These are phyloP conservation scores for Eupelmus urozonus DNA, from an alignment of 2,888 invertebrate species.

Conservation along the genomic window DNA sequence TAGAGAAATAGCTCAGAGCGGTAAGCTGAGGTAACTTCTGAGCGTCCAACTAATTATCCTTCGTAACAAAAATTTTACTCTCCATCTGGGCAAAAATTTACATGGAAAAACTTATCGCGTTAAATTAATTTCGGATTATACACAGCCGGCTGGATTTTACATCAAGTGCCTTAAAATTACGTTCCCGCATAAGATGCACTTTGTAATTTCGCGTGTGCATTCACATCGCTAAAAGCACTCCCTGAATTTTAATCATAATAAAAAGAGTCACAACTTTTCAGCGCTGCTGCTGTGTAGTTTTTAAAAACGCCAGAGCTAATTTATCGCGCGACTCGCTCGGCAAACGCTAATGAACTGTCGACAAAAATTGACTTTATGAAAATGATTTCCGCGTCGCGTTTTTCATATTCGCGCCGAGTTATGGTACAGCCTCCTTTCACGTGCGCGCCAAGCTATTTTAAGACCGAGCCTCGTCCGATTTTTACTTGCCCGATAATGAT, in stretches of 20 bases:
- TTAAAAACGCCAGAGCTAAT: background rate
- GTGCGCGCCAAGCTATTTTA: too few relatives aligned
- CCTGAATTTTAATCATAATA: conserved; percentile 19
- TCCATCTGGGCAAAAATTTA: background rate
- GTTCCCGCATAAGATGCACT: conserved; percentile 2
- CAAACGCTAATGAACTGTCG: conserved; percentile 7
- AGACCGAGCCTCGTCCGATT: too few relatives aligned
- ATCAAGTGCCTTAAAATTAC: background rate
- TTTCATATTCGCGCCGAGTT: too few relatives aligned
- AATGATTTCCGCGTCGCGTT: background rate
- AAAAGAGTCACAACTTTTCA: background rate
- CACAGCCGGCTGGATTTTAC: too few relatives aligned
- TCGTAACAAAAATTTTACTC: background rate
- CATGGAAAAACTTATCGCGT: background rate
- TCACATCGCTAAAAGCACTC: background rate
- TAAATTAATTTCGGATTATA: background rate
- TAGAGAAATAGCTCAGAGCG: background rate
- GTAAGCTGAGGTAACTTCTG: background rate
- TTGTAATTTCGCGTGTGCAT: background rate
- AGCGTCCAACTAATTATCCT: background rate
- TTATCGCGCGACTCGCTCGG: background rate
- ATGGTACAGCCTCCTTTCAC: too few relatives aligned
- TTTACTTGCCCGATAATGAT: too few relatives aligned
- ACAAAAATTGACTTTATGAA: conserved; percentile 16
- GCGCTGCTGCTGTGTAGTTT: too few relatives aligned